Evolutionary conservation across 2,888 invertebrate genomes (phyloP).

Genomic region (Acheta domesticus): DNA sequence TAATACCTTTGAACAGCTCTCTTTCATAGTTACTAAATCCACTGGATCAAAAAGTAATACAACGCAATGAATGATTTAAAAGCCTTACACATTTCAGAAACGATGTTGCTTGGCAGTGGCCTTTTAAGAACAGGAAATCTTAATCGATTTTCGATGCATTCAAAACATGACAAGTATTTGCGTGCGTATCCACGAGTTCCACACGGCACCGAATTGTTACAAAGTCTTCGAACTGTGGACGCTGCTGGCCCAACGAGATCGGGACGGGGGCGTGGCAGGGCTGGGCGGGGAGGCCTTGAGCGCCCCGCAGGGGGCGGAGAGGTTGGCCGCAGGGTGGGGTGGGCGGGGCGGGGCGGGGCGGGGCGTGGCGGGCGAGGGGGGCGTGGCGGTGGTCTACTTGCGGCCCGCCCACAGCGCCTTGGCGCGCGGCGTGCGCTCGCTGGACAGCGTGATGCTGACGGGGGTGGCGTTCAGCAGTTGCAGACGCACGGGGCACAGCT

Average conservation of each 20-base stretch:
- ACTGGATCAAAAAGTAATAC: background rate
- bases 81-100: background rate
- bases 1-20: background rate
- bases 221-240: background rate
- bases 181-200: background rate
- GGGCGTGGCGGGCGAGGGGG: background rate
- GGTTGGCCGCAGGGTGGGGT: too few species aligned
- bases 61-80: constrained; percentile 3
- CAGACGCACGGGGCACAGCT: constrained; percentile 50
- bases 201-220: background rate
- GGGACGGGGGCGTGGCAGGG: too few species aligned
- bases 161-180: background rate
- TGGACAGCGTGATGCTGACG: constrained; percentile 47
- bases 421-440: constrained; percentile 35
- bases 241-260: background rate
- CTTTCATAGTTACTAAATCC: background rate
- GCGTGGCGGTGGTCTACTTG: background rate
- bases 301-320: background rate
- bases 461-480: constrained; percentile 50
- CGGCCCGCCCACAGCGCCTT: background rate
- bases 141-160: background rate
- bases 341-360: background rate
- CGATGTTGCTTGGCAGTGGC: background rate
- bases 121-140: background rate
- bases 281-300: too few species aligned